Percentiles rank a stretch among this genome's conserved stretches.
phyloP scores from a whole-genome alignment of 2,797 vertebrate species.

The Chiloscyllium punctatum region DNA sequence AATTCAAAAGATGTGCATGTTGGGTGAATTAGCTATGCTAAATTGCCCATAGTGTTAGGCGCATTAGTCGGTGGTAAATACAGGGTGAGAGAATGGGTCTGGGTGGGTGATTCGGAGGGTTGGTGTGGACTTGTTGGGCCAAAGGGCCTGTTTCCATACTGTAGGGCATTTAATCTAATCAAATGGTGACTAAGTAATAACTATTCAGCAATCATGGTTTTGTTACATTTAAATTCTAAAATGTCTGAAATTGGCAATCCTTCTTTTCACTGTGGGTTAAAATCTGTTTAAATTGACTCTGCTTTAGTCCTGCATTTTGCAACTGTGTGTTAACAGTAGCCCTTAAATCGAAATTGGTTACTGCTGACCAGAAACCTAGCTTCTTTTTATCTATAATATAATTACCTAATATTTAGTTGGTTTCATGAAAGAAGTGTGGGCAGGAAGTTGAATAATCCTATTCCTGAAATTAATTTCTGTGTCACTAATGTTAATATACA shows the following conservation, averaged over 20 bases:
- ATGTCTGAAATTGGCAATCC: background rate
- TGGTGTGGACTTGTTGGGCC: no score
- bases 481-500: background rate
- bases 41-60: no score
- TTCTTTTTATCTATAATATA: background rate
- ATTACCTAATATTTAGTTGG: background rate
- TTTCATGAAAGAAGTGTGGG: background rate
- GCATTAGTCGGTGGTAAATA: no score
- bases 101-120: no score
- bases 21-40: no score
- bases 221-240: background rate
- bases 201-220: background rate
- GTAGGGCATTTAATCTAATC: no score
- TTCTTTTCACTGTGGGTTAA: background rate
- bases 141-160: no score
- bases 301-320: background rate
- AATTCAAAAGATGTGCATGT: no score
- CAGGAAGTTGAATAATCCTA: background rate
- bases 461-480: background rate
- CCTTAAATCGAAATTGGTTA: background rate
- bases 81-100: no score
- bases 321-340: background rate
- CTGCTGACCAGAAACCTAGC: background rate
- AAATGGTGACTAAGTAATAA: no score
- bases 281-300: background rate